phyloP scores from a whole-genome alignment of 1,140 invertebrate species.

The Trichoplusia ni region DNA sequence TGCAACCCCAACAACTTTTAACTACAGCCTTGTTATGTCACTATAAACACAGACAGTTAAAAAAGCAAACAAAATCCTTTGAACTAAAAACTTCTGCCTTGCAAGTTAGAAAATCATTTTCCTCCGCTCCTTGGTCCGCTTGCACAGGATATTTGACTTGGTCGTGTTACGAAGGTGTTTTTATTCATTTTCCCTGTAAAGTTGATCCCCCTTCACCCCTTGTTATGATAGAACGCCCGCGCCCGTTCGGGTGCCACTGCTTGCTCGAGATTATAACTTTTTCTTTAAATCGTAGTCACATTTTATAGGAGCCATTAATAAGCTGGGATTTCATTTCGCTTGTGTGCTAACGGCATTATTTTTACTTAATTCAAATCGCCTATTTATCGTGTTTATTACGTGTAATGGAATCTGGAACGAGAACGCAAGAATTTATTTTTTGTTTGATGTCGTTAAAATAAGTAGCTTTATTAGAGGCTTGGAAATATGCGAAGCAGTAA shows the following conservation, averaged over 20 bases:
- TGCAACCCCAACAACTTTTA: too few relatives aligned
- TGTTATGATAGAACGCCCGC: conserved; percentile 24
- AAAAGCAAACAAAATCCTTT: background rate
- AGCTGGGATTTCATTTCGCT: conserved; percentile 14
- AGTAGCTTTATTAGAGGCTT: background rate
- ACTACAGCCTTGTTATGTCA: background rate
- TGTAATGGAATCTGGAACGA: conserved; percentile 14
- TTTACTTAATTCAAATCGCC: conserved; percentile 14
- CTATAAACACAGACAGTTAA: background rate
- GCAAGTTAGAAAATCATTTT: conserved; percentile 25
- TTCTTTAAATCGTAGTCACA: conserved; percentile 16
- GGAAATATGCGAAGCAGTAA: background rate
- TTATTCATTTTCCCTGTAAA: conserved; percentile 34
- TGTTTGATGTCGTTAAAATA: background rate
- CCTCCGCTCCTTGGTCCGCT: background rate
- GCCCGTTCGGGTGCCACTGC: background rate
- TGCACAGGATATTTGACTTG: conserved; percentile 35
- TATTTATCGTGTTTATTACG: conserved; percentile 24
- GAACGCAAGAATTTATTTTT: background rate
- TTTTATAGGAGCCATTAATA: conserved; percentile 27
- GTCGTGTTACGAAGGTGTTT: conserved; percentile 33
- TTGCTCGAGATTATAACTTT: conserved; percentile 29
- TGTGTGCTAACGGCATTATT: conserved; percentile 8
- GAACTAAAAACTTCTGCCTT: background rate
- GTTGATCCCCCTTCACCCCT: conserved; percentile 1